These are phyloP conservation scores for Agrenia bidenticulata DNA, from an alignment of 2,888 invertebrate genomes.

Conservation along the genomic window DNA sequence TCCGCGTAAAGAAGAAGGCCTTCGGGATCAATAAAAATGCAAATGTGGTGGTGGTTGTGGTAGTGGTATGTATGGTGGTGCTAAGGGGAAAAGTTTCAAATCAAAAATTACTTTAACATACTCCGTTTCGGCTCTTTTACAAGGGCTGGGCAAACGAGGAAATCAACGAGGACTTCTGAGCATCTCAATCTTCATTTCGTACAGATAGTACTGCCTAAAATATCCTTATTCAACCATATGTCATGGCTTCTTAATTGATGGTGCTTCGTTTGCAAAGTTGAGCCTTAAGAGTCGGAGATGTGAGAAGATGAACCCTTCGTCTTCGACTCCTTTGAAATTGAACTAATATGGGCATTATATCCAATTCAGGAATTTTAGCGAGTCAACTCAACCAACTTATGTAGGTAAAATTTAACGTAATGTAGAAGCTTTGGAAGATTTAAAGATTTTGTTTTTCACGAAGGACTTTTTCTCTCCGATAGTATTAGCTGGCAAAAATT, in stretches of 20 bases:
- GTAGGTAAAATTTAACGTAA: no score
- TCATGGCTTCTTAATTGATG: no score
- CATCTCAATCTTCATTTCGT: slow-evolving; percentile 44
- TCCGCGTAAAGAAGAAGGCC: slow-evolving; percentile 13
- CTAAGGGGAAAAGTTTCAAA: slow-evolving; percentile 10
- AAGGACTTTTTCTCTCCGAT: no score
- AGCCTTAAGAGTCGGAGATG: no score
- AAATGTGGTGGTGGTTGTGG: slow-evolving; percentile 26
- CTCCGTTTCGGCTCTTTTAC: slow-evolving; percentile 14
- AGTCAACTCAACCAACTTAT: no score
- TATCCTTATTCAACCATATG: no score
- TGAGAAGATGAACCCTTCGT: no score
- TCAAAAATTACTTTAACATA: slow-evolving; percentile 33
- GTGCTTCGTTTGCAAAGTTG: no score
- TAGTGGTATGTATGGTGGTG: background rate
- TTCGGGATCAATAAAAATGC: slow-evolving; percentile 44
- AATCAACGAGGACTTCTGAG: slow-evolving; percentile 36
- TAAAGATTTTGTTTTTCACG: no score
- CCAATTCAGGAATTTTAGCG: slow-evolving; percentile 7
- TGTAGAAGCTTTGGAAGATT: no score
- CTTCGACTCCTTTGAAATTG: background rate
- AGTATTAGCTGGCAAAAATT: no score
- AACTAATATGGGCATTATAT: slow-evolving; percentile 12
- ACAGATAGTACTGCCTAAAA: slow-evolving; percentile 19
- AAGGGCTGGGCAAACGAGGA: slow-evolving; percentile 21